A percentile compares a stretch with the other conserved stretches of the same genome.
These are phyloP conservation scores for Pterostichus niger DNA, from an alignment of 2,888 invertebrate genomes.

Conservation along the genomic window DNA sequence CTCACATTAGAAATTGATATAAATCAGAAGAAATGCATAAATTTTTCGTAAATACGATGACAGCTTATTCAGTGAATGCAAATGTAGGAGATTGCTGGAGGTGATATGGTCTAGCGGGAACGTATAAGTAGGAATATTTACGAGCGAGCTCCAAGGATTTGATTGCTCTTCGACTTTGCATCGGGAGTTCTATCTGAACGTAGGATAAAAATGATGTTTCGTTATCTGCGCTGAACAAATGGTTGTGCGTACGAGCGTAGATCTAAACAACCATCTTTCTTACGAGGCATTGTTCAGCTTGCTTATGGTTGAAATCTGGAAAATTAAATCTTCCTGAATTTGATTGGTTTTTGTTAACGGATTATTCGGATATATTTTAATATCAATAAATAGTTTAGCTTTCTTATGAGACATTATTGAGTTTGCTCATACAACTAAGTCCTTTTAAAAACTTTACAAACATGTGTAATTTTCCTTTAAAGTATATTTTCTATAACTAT, in stretches of 20 bases:
- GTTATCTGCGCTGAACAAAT: slow-evolving; percentile 19
- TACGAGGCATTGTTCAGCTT: slow-evolving; percentile 32
- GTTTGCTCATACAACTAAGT: too few species aligned
- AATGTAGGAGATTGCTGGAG: slow-evolving; percentile 46
- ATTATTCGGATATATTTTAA: too few species aligned
- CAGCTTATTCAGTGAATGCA: slow-evolving; percentile 65
- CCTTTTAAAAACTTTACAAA: too few species aligned
- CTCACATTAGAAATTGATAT: slow-evolving; percentile 63
- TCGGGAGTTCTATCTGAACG: slow-evolving; percentile 48
- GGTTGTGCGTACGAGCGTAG: not conserved
- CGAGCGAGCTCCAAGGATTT: slow-evolving; percentile 47
- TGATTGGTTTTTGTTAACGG: not conserved
- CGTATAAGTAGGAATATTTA: slow-evolving; percentile 45
- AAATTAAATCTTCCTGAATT: not conserved
- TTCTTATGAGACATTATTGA: too few species aligned
- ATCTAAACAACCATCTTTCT: slow-evolving; percentile 65
- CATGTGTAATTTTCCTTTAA: too few species aligned
- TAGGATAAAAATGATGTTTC: slow-evolving; percentile 45
- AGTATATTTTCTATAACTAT: too few species aligned
- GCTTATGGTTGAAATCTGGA: slow-evolving; percentile 6
- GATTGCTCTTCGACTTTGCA: slow-evolving; percentile 57
- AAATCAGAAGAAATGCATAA: slow-evolving; percentile 61
- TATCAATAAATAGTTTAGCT: too few species aligned
- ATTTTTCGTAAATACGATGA: slow-evolving; percentile 65
- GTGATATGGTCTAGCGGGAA: slow-evolving; percentile 41